Evolutionary conservation across 1,140 invertebrate genomes (phyloP), one percentile per base, ranked within the genome.

Genomic region (Dermatophagoides farinae): DNA sequence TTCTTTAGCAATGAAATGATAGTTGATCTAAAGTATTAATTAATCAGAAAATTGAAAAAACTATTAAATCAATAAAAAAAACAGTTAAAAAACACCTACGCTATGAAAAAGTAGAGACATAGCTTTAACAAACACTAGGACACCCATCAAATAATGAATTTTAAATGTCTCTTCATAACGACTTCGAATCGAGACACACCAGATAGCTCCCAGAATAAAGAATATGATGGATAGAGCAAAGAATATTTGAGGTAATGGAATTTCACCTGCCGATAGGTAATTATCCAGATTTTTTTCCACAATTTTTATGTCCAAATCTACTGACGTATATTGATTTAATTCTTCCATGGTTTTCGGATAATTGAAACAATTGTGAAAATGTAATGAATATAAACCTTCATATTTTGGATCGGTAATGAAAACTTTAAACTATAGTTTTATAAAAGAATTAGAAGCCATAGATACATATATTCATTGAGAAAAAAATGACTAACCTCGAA

Each of bases 101-200:
- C 87, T 88, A 71, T 97, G 93, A 70, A 97, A 96, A 40, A 95
- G 78, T 44, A 97, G 71, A 0, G 91, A 92, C 11, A 96, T 69
- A 0, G 89, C 84, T 71, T 97, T 97, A 9, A 97, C 72, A 68
- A 85, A 91, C 1, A 97, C 86, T 51, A 98, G 75, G 6, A 87
- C 80, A 46, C 88, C 84, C 95, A 98, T 98, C 47, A 98, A 76
- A 61, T 93, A 92, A 70, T 98, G 95, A 62, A 97, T 92, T 72
- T 93, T 88, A 72, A 88, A 97, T 0, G 96, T 88, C 63, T 73
- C 72, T 2, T 84, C 80, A 60, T 82, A 82, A 65, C 41, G 74
- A 72, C 82, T 86, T 57, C 80, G 80, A 0, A 98, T 70, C 23
- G 95, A 82, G 66, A 85, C 86, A 6, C 90, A 81, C 93, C 95